A percentile compares a stretch with the other conserved stretches of the same genome.
Evolutionary conservation across 1,140 invertebrate species (phyloP).

Genomic region (Sipha flava): DNA sequence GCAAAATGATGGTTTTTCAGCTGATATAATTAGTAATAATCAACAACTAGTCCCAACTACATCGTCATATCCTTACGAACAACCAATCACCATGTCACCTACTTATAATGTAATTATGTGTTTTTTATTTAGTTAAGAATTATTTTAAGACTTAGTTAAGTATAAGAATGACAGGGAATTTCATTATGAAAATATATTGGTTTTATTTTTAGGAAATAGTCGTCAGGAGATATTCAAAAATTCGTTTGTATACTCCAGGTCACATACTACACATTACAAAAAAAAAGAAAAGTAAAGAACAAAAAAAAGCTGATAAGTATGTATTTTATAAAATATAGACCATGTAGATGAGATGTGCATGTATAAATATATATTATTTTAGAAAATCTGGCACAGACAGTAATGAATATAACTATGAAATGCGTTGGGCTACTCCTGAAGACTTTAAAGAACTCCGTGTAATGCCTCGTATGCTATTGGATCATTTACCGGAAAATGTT

Average conservation of each 20-base stretch:
- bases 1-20: constrained; percentile 10
- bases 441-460: constrained; percentile 65
- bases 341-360: not conserved
- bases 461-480: constrained; percentile 66
- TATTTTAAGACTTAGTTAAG: not conserved
- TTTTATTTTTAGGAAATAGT: constrained; percentile 50
- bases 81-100: not conserved
- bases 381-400: constrained; percentile 49
- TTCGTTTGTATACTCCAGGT: constrained; percentile 59
- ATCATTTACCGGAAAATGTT: constrained; percentile 64
- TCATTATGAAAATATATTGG: not conserved
- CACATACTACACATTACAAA: constrained; percentile 58
- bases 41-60: constrained; percentile 6
- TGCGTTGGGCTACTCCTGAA: constrained; percentile 65
- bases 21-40: constrained; percentile 8
- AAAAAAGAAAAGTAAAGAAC: constrained; percentile 51
- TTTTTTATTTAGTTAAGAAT: not conserved
- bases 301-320: constrained; percentile 47
- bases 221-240: constrained; percentile 57
- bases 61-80: constrained; percentile 1
- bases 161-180: not conserved
- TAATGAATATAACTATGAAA: constrained; percentile 49
- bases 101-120: not conserved
- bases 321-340: not conserved
- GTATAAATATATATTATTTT: constrained; percentile 34